Conservation (phyloP, 2,888 invertebrate genomes). For the Bursaphelenchus okinawaensis region DNA sequence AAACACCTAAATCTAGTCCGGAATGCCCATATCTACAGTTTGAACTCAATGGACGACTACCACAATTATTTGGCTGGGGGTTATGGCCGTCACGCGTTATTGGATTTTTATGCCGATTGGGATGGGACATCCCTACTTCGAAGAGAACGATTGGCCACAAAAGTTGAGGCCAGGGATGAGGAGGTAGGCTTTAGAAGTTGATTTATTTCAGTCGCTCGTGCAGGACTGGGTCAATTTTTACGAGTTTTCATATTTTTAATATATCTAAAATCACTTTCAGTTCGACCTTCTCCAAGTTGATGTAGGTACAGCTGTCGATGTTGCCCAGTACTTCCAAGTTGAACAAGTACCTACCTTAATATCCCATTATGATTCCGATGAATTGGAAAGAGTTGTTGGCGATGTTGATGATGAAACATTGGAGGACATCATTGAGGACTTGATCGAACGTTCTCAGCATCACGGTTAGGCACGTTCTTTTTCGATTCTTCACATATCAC, state of each 20-base stretch:
- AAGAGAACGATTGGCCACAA: constrained; percentile 8
- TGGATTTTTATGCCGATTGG: constrained; percentile 47
- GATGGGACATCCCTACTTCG: background rate
- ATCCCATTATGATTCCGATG: constrained; percentile 4
- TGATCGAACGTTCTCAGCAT: constrained; percentile 13
- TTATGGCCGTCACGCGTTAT: constrained; percentile 35
- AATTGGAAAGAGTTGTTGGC: constrained; percentile 24
- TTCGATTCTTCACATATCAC: background rate
- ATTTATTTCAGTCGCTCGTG: background rate
- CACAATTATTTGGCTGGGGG: background rate
- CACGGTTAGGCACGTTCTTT: background rate
- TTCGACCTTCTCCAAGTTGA: constrained; percentile 27
- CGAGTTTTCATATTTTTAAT: too few relatives aligned
- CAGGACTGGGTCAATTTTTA: background rate
- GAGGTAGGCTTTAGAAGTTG: constrained; percentile 10
- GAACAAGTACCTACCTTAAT: constrained; percentile 30
- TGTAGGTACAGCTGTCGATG: constrained; percentile 24
- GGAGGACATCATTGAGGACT: constrained; percentile 14
- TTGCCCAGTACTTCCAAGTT: constrained; percentile 33
- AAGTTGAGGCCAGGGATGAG: constrained; percentile 21
- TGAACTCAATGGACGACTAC: background rate
- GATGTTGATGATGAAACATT: constrained; percentile 15
- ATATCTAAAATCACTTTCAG: constrained; percentile 19
- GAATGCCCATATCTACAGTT: background rate
- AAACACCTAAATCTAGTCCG: too few relatives aligned